Conservation (phyloP, 2,113 vertebrate genomes). For the Sinocyclocheilus maitianheensis region DNA sequence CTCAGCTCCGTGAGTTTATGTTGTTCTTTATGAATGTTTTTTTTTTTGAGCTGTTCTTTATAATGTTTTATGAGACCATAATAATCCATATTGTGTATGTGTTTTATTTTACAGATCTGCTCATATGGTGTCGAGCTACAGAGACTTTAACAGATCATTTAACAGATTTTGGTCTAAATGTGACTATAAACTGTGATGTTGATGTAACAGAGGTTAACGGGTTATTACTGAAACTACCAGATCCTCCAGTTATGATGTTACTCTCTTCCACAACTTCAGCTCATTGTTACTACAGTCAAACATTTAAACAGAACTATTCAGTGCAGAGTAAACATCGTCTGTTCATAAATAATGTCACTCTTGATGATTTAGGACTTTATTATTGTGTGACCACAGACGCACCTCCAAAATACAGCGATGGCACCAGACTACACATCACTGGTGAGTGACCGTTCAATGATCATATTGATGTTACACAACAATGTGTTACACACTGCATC, state of each 20-base stretch:
- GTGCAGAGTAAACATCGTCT: background rate
- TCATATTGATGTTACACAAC: background rate
- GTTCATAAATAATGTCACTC: background rate
- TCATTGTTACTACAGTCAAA: background rate
- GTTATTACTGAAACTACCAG: background rate
- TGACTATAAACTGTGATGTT: too few species aligned
- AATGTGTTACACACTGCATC: too few species aligned
- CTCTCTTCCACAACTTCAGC: too few species aligned
- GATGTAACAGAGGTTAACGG: too few species aligned
- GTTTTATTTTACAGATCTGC: background rate
- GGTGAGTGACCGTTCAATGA: background rate
- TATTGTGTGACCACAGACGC: background rate
- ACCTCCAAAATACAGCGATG: background rate
- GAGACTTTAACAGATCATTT: background rate
- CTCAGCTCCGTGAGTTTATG: background rate
- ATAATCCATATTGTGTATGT: background rate
- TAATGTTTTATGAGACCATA: background rate
- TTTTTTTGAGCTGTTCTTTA: accelerated
- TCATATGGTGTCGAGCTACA: background rate
- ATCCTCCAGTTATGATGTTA: background rate
- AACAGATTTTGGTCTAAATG: too few species aligned
- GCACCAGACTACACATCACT: background rate
- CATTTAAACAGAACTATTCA: background rate
- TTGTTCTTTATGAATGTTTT: background rate
- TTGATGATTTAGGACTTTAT: background rate